phyloP scores from a whole-genome alignment of 2,888 invertebrate species.

The Tetrapedia diversipes region DNA sequence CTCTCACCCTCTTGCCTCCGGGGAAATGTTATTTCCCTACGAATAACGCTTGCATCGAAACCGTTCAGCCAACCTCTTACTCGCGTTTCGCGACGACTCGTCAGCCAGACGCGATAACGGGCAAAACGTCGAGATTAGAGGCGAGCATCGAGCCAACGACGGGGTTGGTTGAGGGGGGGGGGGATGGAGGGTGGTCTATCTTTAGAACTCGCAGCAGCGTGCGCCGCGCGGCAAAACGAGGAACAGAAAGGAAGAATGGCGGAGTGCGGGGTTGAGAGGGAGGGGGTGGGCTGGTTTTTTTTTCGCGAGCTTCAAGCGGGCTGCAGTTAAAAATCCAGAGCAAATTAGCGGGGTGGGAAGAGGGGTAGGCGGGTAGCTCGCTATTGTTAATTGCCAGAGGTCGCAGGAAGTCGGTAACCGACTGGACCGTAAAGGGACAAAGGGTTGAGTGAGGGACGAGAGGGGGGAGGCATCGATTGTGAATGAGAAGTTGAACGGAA shows the following conservation, averaged over 20 bases:
- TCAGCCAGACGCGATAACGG: background rate
- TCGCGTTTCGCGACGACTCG: background rate
- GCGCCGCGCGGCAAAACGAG: background rate
- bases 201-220: slow-evolving; percentile 19
- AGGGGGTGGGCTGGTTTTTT: too few species aligned
- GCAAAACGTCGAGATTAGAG: slow-evolving; percentile 25
- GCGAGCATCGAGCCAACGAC: slow-evolving; percentile 11
- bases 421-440: slow-evolving; percentile 34
- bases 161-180: too few species aligned
- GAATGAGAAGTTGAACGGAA: background rate
- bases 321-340: slow-evolving; percentile 67
- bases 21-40: background rate
- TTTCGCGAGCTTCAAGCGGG: slow-evolving; percentile 50
- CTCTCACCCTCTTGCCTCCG: too few species aligned
- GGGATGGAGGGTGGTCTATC: background rate
- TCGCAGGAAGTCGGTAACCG: slow-evolving; percentile 25
- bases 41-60: background rate
- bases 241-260: background rate
- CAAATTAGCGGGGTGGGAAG: slow-evolving; percentile 64
- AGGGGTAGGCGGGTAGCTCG: slow-evolving; percentile 20
- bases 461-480: background rate
- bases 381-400: slow-evolving; percentile 68
- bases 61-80: background rate
- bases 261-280: slow-evolving; percentile 5
- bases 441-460: slow-evolving; percentile 5